Evolutionary conservation across 2,113 vertebrate genomes (phyloP), one percentile per base, ranked within the genome.

Genomic region (Chauna torquata): DNA sequence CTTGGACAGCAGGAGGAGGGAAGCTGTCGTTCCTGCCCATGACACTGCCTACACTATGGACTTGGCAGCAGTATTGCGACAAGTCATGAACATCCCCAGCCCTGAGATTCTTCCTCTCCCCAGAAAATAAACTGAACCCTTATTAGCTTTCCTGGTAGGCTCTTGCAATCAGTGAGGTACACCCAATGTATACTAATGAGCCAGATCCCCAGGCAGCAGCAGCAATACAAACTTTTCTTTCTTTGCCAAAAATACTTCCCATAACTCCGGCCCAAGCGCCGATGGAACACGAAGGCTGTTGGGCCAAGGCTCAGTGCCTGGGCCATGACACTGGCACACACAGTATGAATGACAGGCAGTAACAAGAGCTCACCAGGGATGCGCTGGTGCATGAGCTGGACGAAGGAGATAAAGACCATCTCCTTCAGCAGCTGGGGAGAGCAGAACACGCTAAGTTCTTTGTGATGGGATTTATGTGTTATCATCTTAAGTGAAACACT

Each of bases 151-250:
- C 28, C 42, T 49, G 16, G 16, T 22, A 77, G 66, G 28, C 62
- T 71, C 78, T 47, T 81, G 32, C 62, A 4, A 0, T 76, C 54
- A 79, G 36, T 32, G 36, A 86, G n/a, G 24, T 42, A 32, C 8
- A n/a, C 16, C 27, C 7, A 17, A 14, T 0, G 9, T 74, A 32
- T 36, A 72, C 20, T 68, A 50, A 34, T 42, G 22, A 3, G 17
- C 6, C 42, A 65, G 27, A 52, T 50, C 2, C 40, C 24, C 2
- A 5, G 30, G 55, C 66, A 93, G 49, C 27, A 0, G 0, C 22
- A 70, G 12, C 16, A 64, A 66, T 17, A 44, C 7, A 62, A 82
- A 50, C 42, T 78, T 76, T 8, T 57, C 23, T 71, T 86, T 77
- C 34, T 55, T 45, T 44, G 19, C 59, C 76, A 68, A 68, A 83